Conservation (phyloP, 1,140 invertebrate species). For the Drosophila eugracilis region DNA sequence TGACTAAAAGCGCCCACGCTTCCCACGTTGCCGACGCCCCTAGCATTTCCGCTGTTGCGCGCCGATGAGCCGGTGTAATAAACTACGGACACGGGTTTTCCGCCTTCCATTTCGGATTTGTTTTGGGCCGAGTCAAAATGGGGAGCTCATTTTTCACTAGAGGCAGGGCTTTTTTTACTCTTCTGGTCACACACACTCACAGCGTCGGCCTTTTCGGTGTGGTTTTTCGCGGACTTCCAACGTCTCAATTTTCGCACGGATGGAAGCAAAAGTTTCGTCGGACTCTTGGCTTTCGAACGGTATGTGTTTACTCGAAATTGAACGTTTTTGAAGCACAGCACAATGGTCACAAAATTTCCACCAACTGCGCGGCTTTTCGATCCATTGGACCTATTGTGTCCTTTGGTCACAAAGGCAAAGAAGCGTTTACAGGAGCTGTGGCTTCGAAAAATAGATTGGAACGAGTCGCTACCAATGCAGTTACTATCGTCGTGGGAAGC, state of each 20-base stretch:
- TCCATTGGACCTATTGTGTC: too few relatives aligned
- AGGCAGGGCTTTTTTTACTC: conserved; percentile 71
- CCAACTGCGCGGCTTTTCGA: conserved; percentile 71
- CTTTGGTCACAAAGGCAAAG: too few relatives aligned
- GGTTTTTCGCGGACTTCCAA: conserved; percentile 56
- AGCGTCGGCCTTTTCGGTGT: conserved; percentile 58
- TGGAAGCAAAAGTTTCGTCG: conserved; percentile 66
- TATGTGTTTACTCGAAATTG: conserved; percentile 31
- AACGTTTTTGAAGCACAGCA: conserved; percentile 48
- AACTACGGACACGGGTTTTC: conserved; percentile 47
- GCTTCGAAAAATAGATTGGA: too few relatives aligned
- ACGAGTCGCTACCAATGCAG: too few relatives aligned
- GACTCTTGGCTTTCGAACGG: conserved; percentile 56
- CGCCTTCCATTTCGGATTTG: conserved; percentile 63
- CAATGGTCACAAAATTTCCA: conserved; percentile 74
- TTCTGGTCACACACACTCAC: conserved; percentile 71
- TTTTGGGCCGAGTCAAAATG: conserved; percentile 79
- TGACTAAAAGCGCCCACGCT: conserved; percentile 77
- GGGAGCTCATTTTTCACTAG: conserved; percentile 80
- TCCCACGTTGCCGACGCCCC: conserved; percentile 53
- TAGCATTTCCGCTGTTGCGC: conserved; percentile 51
- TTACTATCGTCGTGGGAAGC: too few relatives aligned
- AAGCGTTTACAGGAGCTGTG: too few relatives aligned
- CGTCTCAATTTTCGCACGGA: conserved; percentile 61
- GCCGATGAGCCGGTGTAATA: conserved; percentile 58